Conservation (phyloP, 2,113 vertebrate genomes). For the Pavo muticus region DNA sequence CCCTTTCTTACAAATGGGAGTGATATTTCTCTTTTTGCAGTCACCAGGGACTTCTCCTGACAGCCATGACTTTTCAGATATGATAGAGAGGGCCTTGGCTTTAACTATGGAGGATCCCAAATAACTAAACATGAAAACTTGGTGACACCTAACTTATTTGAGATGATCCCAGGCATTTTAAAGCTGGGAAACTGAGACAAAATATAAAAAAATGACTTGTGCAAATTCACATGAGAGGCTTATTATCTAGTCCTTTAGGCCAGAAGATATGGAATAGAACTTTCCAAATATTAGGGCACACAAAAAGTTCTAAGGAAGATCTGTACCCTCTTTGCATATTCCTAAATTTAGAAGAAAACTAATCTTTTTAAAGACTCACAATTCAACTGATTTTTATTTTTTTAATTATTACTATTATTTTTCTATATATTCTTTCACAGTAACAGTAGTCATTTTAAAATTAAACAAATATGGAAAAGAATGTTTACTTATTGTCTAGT, state of each 20-base stretch:
- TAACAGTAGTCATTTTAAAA: neutral
- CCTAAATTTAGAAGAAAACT: neutral
- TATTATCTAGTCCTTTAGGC: neutral
- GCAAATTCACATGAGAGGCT: neutral
- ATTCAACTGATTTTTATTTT: neutral
- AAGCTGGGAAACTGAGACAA: neutral
- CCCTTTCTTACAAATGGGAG: no score
- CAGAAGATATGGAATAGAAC: neutral
- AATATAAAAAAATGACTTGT: neutral
- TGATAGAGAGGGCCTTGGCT: no score
- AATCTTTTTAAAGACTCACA: neutral
- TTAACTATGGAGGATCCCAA: neutral
- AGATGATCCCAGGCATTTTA: neutral
- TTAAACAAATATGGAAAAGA: neutral
- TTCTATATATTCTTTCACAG: neutral
- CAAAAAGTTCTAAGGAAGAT: neutral
- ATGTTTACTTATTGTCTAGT: neutral
- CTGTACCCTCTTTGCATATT: fast-evolving
- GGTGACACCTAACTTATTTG: neutral
- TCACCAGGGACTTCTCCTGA: no score
- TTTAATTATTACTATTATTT: neutral
- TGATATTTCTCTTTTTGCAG: no score
- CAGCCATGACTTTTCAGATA: no score
- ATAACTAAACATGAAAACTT: neutral
- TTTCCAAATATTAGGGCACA: neutral